Base-by-base conservation (phyloP, 2,888 invertebrate species). In the Cryptosula pallasiana region DNA sequence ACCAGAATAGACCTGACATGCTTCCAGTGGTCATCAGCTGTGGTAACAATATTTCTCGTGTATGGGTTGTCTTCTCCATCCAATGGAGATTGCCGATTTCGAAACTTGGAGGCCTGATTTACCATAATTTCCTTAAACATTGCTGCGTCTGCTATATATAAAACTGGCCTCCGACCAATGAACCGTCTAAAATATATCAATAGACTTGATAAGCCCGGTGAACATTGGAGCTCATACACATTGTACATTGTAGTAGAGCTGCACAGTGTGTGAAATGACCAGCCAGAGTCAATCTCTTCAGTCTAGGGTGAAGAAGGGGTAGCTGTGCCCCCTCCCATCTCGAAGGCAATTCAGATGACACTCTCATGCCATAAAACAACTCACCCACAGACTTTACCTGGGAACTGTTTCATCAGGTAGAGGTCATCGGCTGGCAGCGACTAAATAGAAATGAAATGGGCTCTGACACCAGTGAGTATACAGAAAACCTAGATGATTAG, bases 1-100 rank as follows among this genome's bases (percentile, higher is more conserved):
- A 72, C 55, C 45, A 45, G 45, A 34, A 74, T 32, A 69, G 23
- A 63, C 23, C 73, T n/a, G 3, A 73, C 69, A 25, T 69, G 55
- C 63, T 73, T 73, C 73, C 73, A 73, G 55, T 73, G 63, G 5
- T 57, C 73, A 54, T 69, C 71, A 1, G 57, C 45, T 69, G 71
- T 13, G 25, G n/a, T 54, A 13, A 5, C 45, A 45, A 45, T 45
- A 45, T 45, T 45, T 20, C 5, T 45, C 45, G 45, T 45, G 45
- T 13, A 45, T 5, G 20, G 5, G 45, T 5, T 45, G 9, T 45
- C 45, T 45, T 45, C 45, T 5, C 45, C 45, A 20, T 5, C 45
- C 5, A 45, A 45, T 45, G 45, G 45, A 45, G 45, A 45, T 13
- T 20, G 45, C 9, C 45, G 45, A 20, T 45, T 45, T 20, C 45